Percentiles rank a stretch among this genome's conserved stretches.
Evolutionary conservation across 2,113 vertebrate species (phyloP).

Genomic region (Polypterus bichir): DNA sequence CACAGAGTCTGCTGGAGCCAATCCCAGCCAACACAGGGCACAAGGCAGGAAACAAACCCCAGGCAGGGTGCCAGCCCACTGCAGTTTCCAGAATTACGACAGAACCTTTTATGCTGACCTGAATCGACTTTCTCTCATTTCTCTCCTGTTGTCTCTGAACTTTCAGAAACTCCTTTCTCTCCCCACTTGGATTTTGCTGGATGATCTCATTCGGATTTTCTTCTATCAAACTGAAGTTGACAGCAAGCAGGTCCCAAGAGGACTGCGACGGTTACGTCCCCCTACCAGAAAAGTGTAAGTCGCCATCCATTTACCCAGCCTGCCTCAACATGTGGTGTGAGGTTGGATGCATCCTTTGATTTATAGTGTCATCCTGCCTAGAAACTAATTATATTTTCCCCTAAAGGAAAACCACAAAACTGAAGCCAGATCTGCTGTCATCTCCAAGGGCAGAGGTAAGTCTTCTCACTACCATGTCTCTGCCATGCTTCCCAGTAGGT

Average conservation of each 20-base stretch:
- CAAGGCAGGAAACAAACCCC: no score
- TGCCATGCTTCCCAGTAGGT: no score
- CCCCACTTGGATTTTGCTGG: conserved; percentile 69
- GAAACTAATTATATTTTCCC: conserved; percentile 2
- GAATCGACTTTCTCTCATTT: not conserved
- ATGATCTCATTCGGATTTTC: conserved; percentile 74
- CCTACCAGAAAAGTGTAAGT: conserved; percentile 55
- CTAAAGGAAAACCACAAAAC: conserved; percentile 45
- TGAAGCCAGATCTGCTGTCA: conserved; percentile 50
- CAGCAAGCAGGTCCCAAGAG: conserved; percentile 59
- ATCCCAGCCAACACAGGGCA: no score
- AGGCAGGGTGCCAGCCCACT: no score
- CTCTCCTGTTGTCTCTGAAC: conserved; percentile 10
- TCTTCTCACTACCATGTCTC: not conserved
- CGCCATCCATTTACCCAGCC: not conserved
- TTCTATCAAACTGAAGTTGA: conserved; percentile 79
- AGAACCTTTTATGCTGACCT: not conserved
- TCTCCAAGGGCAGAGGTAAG: conserved; percentile 58
- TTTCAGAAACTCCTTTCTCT: conserved; percentile 62
- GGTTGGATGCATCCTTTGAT: no score
- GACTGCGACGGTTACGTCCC: conserved; percentile 73
- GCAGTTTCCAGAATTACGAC: no score
- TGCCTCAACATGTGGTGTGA: no score
- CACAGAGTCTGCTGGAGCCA: no score
- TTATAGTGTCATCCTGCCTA: no score